Evolutionary conservation across 2,797 vertebrate genomes (phyloP), one percentile per base, ranked within the genome.

Genomic region (Spinus pinus): DNA sequence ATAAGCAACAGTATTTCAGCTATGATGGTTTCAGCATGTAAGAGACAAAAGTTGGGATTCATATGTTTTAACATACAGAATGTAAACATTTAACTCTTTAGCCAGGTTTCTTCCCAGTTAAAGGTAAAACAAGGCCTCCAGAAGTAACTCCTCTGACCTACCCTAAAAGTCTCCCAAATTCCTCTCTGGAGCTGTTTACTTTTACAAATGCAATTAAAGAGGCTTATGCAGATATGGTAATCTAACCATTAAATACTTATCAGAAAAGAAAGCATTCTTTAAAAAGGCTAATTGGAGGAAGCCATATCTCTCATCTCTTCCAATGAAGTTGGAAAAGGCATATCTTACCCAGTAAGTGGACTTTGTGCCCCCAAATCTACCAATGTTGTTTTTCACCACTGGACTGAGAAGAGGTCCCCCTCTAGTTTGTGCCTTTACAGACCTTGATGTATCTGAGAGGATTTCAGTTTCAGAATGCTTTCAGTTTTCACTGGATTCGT

Each of bases 401-500:
- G 21, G 5, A 35, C n/a, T 80, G 50, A 64, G 77, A 79, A 82
- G 23, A 66, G 4, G 1, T 66, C 3, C 42, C 3, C 30, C 15
- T 31, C 61, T 66, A 21, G 1, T 5, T 24, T 30, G 3, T 46
- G 21, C 7, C 12, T 89, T 65, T 73, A 69, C 14, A 49, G 17
- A 66, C 5, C 49, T 14, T 67, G 39, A 37, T 1, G 1, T 81
- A 44, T 54, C 75, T 44, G 57, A 19, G 21, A 33, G 51, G 71
- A 25, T 93, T 90, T 81, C 71, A 41, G 28, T 62, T 84, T 80
- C 44, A 51, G 39, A 92, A 64, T 49, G 49, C 5, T 71, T 80
- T 39, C 17, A 6, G 23, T 83, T 95, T 95, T 61, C 25, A 12
- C 7, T 35, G 22, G 23, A 65, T 84, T 41, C 20, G 24, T 53